A percentile compares a stretch with the other conserved stretches of the same genome.
These are phyloP conservation scores for Enteromius anoplus DNA, from an alignment of 2,797 vertebrate species.

Conservation along the genomic window DNA sequence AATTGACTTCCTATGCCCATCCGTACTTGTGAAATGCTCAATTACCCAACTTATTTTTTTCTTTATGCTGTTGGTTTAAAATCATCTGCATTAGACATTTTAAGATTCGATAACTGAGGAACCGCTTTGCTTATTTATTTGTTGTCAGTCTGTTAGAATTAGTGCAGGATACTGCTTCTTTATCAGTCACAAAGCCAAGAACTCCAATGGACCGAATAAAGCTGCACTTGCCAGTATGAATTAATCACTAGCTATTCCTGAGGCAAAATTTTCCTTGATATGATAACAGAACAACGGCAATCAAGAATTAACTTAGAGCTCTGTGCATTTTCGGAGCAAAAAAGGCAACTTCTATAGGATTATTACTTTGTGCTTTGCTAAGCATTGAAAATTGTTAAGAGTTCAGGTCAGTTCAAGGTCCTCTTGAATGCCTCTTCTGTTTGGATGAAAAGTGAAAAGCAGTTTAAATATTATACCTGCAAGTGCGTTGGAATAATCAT, in stretches of 20 bases:
- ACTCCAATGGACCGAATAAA: conserved; percentile 53
- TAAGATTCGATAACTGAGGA: neutral
- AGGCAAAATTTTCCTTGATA: conserved; percentile 67
- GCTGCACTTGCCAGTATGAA: conserved; percentile 58
- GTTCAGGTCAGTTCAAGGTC: neutral
- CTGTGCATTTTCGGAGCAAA: conserved; percentile 15
- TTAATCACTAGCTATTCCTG: conserved; percentile 64
- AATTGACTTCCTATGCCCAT: conserved; percentile 12
- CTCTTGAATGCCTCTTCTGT: neutral
- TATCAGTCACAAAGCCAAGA: conserved; percentile 63
- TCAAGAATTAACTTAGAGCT: conserved; percentile 59
- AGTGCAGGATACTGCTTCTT: conserved; percentile 45
- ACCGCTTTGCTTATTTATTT: conserved; percentile 5
- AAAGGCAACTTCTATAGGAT: conserved; percentile 44
- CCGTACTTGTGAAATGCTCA: conserved; percentile 4
- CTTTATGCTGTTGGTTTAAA: neutral
- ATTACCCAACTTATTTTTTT: neutral
- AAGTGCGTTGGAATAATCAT: neutral
- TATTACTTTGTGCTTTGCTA: neutral
- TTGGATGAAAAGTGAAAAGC: conserved; percentile 9
- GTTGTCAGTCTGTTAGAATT: conserved; percentile 17
- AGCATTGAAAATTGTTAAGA: neutral
- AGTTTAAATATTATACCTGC: neutral
- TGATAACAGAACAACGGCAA: conserved; percentile 62
- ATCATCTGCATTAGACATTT: neutral